A percentile compares a stretch with the other conserved stretches of the same genome.
These are phyloP conservation scores for Chrysemys picta DNA, from an alignment of 2,113 vertebrate species.

Conservation along the genomic window DNA sequence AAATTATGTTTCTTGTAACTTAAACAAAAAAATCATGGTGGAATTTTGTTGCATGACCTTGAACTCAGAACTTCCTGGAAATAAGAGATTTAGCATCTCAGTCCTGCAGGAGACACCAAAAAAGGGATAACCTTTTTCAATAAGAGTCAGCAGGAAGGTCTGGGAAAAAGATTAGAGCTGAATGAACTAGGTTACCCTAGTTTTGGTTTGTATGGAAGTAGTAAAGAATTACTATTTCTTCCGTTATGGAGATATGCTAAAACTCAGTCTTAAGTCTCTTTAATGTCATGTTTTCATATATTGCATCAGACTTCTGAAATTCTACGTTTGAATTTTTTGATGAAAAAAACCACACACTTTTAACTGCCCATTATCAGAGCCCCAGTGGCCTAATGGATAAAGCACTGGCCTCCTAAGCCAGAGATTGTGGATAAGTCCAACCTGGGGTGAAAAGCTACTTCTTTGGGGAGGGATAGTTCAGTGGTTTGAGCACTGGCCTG, in stretches of 20 bases:
- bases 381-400: too few relatives aligned
- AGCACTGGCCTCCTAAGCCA: too few relatives aligned
- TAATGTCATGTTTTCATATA: too few relatives aligned
- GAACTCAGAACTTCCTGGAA: background rate
- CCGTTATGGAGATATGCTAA: background rate
- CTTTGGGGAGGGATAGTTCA: too few relatives aligned
- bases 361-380: background rate
- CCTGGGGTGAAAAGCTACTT: too few relatives aligned
- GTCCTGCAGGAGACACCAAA: background rate
- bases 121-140: background rate
- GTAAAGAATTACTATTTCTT: background rate
- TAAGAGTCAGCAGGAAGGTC: background rate
- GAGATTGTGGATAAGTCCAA: too few relatives aligned
- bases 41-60: background rate
- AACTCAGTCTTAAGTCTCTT: too few relatives aligned
- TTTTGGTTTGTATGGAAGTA: fast-evolving
- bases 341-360: too few relatives aligned
- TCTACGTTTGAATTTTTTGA: too few relatives aligned
- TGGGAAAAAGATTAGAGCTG: background rate
- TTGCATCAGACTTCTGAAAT: too few relatives aligned
- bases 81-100: background rate
- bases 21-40: background rate
- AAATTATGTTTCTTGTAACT: background rate
- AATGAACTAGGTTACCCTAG: background rate
- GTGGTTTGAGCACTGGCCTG: too few relatives aligned